Evolutionary conservation across 2,888 invertebrate species (phyloP).

Genomic region (Conus canariensis): DNA sequence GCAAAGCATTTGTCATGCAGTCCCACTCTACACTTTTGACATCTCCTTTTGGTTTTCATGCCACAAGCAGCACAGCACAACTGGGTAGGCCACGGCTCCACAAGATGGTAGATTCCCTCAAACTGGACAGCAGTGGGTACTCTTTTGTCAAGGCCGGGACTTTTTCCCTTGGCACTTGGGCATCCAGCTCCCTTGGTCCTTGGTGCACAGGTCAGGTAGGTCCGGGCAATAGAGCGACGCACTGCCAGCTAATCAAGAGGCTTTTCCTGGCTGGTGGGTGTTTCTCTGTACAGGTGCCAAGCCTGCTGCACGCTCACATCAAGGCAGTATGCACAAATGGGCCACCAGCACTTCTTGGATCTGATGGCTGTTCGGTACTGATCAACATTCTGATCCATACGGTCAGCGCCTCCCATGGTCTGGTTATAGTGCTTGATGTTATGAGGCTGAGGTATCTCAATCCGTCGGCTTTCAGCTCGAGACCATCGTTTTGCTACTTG

Average conservation of each 20-base stretch:
- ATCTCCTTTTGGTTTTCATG: conserved; percentile 17
- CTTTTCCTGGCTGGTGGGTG: no score
- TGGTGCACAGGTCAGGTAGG: no score
- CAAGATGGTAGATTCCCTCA: conserved; percentile 5
- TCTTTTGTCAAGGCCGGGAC: not conserved
- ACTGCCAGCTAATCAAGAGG: no score
- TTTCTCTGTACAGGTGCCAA: not conserved
- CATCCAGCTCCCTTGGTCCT: not conserved
- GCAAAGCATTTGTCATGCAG: not conserved
- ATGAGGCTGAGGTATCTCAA: not conserved
- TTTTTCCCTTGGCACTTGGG: not conserved
- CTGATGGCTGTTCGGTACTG: conserved; percentile 19
- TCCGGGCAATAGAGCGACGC: no score
- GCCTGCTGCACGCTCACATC: not conserved
- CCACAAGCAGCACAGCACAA: not conserved
- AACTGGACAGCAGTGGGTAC: conserved; percentile 6
- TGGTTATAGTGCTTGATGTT: conserved; percentile 16
- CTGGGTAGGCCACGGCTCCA: conserved; percentile 17
- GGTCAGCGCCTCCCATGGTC: conserved; percentile 11
- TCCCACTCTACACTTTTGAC: not conserved
- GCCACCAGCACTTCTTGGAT: conserved; percentile 25
- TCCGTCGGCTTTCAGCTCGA: not conserved
- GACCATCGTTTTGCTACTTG: not conserved
- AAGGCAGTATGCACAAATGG: not conserved
- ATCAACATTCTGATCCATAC: not conserved